A percentile compares a stretch with the other conserved stretches of the same genome.
Conservation (phyloP, 1,140 invertebrate genomes). For the Heliconius hermathena region DNA sequence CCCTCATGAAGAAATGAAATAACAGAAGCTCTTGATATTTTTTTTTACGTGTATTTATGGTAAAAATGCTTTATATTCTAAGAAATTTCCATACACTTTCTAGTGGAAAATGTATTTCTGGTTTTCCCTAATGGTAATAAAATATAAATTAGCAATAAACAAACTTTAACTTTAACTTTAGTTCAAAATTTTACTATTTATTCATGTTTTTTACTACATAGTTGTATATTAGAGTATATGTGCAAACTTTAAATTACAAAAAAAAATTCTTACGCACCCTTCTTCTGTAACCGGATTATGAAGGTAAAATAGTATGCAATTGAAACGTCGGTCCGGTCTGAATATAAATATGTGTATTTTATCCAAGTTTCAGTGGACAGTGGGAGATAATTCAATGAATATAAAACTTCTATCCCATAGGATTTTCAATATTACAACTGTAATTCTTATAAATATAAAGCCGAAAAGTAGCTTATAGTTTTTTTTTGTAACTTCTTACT, state of each 20-base stretch:
- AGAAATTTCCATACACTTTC: not conserved
- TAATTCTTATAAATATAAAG: not conserved
- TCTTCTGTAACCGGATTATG: conserved; percentile 71
- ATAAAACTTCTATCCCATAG: conserved; percentile 20
- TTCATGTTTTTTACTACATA: too few species aligned
- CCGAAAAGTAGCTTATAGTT: not conserved
- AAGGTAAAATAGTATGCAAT: conserved; percentile 65
- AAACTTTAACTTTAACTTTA: too few species aligned
- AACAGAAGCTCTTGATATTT: conserved; percentile 29
- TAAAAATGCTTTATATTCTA: not conserved
- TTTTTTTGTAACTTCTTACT: too few species aligned
- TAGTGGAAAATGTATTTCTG: not conserved
- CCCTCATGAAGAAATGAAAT: conserved; percentile 49
- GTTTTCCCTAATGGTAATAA: not conserved
- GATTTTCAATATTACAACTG: not conserved
- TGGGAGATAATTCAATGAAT: conserved; percentile 24
- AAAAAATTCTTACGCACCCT: conserved; percentile 58
- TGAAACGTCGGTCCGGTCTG: conserved; percentile 70
- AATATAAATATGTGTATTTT: conserved; percentile 70
- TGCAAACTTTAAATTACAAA: conserved; percentile 44
- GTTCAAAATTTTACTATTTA: too few species aligned
- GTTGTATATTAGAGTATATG: not conserved
- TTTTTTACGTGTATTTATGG: not conserved
- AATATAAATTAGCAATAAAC: not conserved
- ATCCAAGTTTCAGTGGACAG: conserved; percentile 49